Conservation (phyloP, 2,888 invertebrate species). For the Papilio protenor region DNA sequence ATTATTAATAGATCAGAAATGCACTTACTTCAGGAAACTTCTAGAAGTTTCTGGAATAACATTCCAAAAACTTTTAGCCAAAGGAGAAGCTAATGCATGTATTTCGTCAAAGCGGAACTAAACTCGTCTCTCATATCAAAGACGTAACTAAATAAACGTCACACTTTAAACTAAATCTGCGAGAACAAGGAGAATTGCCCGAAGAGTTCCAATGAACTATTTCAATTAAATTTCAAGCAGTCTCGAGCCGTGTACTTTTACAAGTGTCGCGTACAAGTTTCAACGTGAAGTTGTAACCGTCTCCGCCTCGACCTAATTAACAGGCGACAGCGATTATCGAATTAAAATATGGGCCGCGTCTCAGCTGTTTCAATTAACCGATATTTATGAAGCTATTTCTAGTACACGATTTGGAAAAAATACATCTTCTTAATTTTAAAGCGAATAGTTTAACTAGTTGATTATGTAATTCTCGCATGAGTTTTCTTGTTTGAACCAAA, state of each 20-base stretch:
- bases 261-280: conserved; percentile 53
- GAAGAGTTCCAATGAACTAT: conserved; percentile 52
- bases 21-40: neutral
- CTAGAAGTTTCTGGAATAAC: neutral
- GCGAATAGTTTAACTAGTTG: too few relatives aligned
- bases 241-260: conserved; percentile 49
- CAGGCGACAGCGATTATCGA: conserved; percentile 27
- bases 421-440: neutral
- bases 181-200: conserved; percentile 44
- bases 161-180: conserved; percentile 25
- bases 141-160: conserved; percentile 20
- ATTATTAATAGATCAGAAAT: neutral
- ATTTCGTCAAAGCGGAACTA: neutral
- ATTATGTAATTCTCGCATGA: too few relatives aligned
- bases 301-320: conserved; percentile 25
- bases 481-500: too few relatives aligned
- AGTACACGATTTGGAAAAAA: neutral
- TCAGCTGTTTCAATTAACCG: conserved; percentile 19
- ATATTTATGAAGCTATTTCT: conserved; percentile 21
- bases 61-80: neutral
- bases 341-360: conserved; percentile 32
- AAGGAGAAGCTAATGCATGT: neutral
- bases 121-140: conserved; percentile 1
- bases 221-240: conserved; percentile 54
- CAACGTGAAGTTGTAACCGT: conserved; percentile 34